These are phyloP conservation scores for Anarsia innoxiella DNA, from an alignment of 2,888 invertebrate genomes.

Conservation along the genomic window DNA sequence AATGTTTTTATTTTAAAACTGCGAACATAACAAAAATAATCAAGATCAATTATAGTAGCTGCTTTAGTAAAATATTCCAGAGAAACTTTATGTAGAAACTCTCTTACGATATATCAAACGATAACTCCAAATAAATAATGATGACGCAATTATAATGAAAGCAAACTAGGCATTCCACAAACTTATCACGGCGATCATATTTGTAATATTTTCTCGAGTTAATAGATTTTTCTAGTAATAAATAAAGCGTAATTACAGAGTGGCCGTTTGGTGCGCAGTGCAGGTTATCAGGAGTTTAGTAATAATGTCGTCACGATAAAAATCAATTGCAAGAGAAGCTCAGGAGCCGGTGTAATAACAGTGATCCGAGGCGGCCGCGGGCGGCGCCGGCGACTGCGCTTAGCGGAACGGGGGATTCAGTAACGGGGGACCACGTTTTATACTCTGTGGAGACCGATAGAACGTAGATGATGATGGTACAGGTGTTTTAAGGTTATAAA, in stretches of 20 bases:
- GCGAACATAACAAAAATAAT: no score
- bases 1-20: no score
- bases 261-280: constrained; percentile 20
- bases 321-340: constrained; percentile 58
- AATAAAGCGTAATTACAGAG: constrained; percentile 41
- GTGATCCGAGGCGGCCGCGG: constrained; percentile 35
- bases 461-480: no score
- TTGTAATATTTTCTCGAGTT: constrained; percentile 26
- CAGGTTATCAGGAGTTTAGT: constrained; percentile 38
- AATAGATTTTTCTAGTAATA: constrained; percentile 43
- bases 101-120: no score
- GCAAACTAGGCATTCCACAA: constrained; percentile 1
- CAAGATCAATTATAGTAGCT: no score
- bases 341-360: constrained; percentile 58
- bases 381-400: constrained; percentile 21
- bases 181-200: constrained; percentile 5
- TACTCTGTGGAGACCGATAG: no score
- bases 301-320: constrained; percentile 67
- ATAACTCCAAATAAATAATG: no score
- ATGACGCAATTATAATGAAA: constrained; percentile 1
- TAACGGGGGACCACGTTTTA: no score
- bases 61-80: no score
- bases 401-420: constrained; percentile 11
- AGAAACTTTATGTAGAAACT: no score
- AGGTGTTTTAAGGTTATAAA: no score